A percentile compares a stretch with the other conserved stretches of the same genome.
phyloP scores from a whole-genome alignment of 2,888 invertebrate species.

The Caenorhabditis sinica region DNA sequence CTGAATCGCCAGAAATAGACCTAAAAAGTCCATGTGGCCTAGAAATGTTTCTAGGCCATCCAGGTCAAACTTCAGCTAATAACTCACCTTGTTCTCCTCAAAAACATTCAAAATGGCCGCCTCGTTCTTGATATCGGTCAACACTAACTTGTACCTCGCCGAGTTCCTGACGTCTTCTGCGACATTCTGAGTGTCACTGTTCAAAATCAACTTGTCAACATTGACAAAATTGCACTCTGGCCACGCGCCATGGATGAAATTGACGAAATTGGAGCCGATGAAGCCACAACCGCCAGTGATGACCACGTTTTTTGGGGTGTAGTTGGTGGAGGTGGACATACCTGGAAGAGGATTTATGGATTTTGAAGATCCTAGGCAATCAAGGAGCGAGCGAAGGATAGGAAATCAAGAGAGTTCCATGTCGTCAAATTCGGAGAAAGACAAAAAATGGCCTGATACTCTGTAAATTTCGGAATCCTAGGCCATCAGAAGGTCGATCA shows the following conservation, averaged over 20 bases:
- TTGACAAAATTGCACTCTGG: constrained; percentile 80
- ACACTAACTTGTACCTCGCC: constrained; percentile 77
- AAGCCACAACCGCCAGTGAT: constrained; percentile 83
- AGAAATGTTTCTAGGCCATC: neutral
- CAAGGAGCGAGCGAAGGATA: neutral
- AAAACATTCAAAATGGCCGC: constrained; percentile 76
- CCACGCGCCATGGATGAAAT: constrained; percentile 80
- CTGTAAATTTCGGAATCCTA: neutral
- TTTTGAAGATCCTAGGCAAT: neutral
- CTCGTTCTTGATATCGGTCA: constrained; percentile 80
- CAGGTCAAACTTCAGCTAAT: too few species aligned
- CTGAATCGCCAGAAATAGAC: too few species aligned
- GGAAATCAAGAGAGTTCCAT: neutral
- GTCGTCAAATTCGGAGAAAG: neutral
- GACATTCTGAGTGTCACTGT: constrained; percentile 82
- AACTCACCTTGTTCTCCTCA: constrained; percentile 72
- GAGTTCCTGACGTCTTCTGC: constrained; percentile 73
- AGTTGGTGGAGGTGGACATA: constrained; percentile 5
- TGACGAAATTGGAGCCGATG: constrained; percentile 83
- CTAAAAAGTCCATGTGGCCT: neutral
- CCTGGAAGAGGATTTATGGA: neutral
- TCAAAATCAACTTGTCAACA: constrained; percentile 81
- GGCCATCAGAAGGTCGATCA: neutral
- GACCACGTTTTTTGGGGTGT: constrained; percentile 77
- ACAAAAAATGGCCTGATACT: neutral